Evolutionary conservation across 2,888 invertebrate species (phyloP).

Genomic region (Periphyllus acericola): DNA sequence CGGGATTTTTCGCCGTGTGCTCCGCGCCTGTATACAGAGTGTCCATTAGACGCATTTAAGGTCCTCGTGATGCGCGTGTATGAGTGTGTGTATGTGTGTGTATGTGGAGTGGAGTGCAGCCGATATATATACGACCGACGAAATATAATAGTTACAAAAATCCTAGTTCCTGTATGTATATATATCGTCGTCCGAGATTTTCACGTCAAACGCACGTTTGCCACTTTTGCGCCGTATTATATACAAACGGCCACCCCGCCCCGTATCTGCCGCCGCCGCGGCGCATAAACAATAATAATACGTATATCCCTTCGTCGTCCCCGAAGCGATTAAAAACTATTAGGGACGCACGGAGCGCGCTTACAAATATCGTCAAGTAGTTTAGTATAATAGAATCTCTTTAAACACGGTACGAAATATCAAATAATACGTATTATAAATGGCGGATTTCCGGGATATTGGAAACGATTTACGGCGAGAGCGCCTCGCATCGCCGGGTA

Average conservation of each 20-base stretch:
- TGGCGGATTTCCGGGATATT: constrained; percentile 47
- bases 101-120: constrained; percentile 34
- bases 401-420: neutral
- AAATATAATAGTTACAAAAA: neutral
- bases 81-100: neutral
- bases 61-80: neutral
- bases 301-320: neutral
- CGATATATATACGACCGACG: constrained; percentile 29
- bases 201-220: constrained; percentile 58
- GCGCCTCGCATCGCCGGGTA: neutral
- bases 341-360: constrained; percentile 4
- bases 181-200: constrained; percentile 29
- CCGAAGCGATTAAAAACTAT: constrained; percentile 58
- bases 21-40: neutral
- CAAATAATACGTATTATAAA: neutral
- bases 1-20: constrained; percentile 51
- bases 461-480: constrained; percentile 33
- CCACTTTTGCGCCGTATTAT: constrained; percentile 26
- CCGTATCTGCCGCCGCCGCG: neutral
- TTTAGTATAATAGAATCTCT: constrained; percentile 13
- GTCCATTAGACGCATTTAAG: constrained; percentile 59
- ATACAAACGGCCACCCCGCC: neutral
- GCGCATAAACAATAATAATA: constrained; percentile 41
- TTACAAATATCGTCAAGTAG: neutral
- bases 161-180: neutral